Evolutionary conservation across 2,113 vertebrate species (phyloP), one percentile per base, ranked within the genome.

Genomic region (Tenrec ecaudatus): DNA sequence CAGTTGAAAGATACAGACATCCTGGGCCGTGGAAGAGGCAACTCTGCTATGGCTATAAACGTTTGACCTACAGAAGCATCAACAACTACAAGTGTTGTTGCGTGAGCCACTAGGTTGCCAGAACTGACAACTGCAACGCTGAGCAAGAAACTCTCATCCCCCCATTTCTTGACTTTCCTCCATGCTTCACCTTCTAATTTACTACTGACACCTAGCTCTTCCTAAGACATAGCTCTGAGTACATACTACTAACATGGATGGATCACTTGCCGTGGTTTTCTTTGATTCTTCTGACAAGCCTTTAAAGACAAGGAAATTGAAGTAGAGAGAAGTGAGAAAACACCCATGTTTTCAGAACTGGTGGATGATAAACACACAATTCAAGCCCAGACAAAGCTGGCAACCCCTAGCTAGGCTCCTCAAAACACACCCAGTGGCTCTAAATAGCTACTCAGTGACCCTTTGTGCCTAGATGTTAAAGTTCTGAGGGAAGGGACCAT

Each of bases 241-340:
- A 43, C 12, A 29, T 68, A 53, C 36, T 16, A 68, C 11, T 64
- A 29, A 64, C 10, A 58, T 62, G 43, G 82, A 87, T 15, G 36
- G 69, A 76, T 78, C 82, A 78, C 43, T 62, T 86, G 27, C 57
- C 29, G 2, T 36, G 22, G 14, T 16, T 68, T 77, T n/a, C 43
- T 33, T 4, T 43, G 81, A 88, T 80, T 94, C 57, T 93, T 86
- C 33, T 25, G 76, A 90, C 23, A 89, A 82, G 92, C 6, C 22
- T 86, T 85, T 20, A 33, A 6, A 82, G 62, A 69, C n/a, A 82
- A 69, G 78, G 58, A 92, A 86, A 85, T 2, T 33, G 57, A 91
- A 3, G 38, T 69, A 77, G 38, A 43, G 10, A 81, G 47, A 73
- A 80, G 2, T 87, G 4, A 83, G 82, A 66, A 8, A 78, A 62